Evolutionary conservation across 2,797 vertebrate species (phyloP), one percentile per base, ranked within the genome.

Genomic region (Acanthis flammea): DNA sequence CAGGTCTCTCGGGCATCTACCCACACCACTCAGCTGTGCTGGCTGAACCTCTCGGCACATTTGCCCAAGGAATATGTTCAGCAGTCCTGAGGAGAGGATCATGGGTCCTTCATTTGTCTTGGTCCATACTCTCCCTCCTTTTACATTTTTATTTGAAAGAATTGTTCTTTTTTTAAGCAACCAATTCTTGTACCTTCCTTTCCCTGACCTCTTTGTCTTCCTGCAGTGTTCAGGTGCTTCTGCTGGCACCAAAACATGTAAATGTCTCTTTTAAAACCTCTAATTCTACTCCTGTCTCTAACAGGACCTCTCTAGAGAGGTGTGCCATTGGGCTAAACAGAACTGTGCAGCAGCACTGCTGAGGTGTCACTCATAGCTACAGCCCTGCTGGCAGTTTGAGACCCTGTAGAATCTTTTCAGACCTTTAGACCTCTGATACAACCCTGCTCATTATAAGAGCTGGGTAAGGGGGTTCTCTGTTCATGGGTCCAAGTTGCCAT

Each of bases 21-120:
- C 7, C n/a, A 33, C 21, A 39, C 47, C 0, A 1, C 37, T 24
- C 65, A 67, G 45, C 37, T 67, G 13, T n/a, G 24, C 63, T 63
- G 35, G 22, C 50, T 58, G 35, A 47, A 48, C 24, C 3, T 60
- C 35, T 73, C 0, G 0, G 44, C 48, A 44, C 30, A 3, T 47
- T 51, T 84, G 41, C n/a, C n/a, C 0, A 3, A 62, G 53, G 44
- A 66, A 13, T 7, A 3, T 27, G 35, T 76, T 76, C 63, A 76
- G 61, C 33, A 76, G 22, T 73, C 42, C 47, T 1, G 1, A 70
- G 22, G 25, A 10, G 15, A 88, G 47, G 19, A 47, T 7, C 35
- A 9, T 31, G 27, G 9, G n/a, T 74, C 19, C 31, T 31, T 70
- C 30, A 0, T 79, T 71, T 93, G 7, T n/a, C 31, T 90, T 70